Conservation (phyloP, 1,140 invertebrate genomes). For the Drosophila pseudoobscura region DNA sequence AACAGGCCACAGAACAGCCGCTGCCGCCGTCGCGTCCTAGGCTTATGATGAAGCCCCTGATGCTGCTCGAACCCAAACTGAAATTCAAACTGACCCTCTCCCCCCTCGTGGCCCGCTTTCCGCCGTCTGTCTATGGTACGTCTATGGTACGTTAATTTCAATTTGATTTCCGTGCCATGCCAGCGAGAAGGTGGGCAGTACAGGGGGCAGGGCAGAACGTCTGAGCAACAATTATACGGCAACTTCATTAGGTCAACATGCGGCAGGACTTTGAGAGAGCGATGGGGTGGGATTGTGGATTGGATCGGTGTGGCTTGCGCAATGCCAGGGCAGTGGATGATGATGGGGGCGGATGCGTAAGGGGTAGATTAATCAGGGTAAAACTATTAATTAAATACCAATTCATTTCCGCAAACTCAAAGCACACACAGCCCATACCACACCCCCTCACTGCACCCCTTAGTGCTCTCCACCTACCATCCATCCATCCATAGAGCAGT, state of each 20-base stretch:
- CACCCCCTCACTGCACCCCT: conserved; percentile 4
- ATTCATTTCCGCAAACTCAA: conserved; percentile 83
- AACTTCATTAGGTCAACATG: conserved; percentile 83
- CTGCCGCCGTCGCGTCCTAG: conserved; percentile 14
- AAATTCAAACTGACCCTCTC: conserved; percentile 36
- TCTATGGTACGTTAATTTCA: conserved; percentile 80
- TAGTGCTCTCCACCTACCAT: conserved; percentile 12
- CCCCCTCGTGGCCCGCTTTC: not conserved
- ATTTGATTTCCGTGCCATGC: conserved; percentile 77
- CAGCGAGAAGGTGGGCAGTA: not conserved
- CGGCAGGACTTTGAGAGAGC: conserved; percentile 15
- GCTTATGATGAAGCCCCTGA: conserved; percentile 42
- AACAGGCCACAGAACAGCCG: conserved; percentile 68
- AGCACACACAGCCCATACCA: conserved; percentile 39
- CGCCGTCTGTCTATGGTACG: conserved; percentile 50
- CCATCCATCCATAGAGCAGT: conserved; percentile 22
- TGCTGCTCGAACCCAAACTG: conserved; percentile 26
- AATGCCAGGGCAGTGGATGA: conserved; percentile 23
- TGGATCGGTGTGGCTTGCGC: conserved; percentile 31
- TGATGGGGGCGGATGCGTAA: conserved; percentile 56
- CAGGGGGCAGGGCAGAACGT: conserved; percentile 27
- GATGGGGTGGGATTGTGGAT: conserved; percentile 14
- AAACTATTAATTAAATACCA: conserved; percentile 84
- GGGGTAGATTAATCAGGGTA: conserved; percentile 83
- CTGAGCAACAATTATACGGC: conserved; percentile 81